phyloP scores from a whole-genome alignment of 2,888 invertebrate genomes.

The Oscheius sp. region DNA sequence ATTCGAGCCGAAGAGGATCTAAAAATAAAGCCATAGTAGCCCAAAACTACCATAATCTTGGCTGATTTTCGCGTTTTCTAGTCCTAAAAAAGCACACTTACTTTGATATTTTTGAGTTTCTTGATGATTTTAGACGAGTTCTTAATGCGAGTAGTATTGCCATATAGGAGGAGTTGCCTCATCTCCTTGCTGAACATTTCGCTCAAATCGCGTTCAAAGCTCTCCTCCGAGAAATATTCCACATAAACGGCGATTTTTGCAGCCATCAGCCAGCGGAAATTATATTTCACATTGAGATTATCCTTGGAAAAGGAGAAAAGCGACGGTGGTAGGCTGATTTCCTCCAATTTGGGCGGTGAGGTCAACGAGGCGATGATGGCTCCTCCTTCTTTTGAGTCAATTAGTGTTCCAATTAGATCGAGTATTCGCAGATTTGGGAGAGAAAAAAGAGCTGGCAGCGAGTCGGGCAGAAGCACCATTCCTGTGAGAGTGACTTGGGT shows the following conservation, averaged over 20 bases:
- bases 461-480: slow-evolving; percentile 32
- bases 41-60: too few species aligned
- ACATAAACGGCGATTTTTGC: slow-evolving; percentile 36
- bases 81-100: too few species aligned
- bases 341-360: background rate
- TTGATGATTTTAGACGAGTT: slow-evolving; percentile 28
- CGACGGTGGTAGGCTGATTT: slow-evolving; percentile 18
- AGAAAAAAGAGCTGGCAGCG: slow-evolving; percentile 17
- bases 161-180: slow-evolving; percentile 35
- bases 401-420: slow-evolving; percentile 39
- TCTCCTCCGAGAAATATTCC: slow-evolving; percentile 37
- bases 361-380: slow-evolving; percentile 17
- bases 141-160: slow-evolving; percentile 34
- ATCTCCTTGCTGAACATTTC: slow-evolving; percentile 28
- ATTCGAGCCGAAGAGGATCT: slow-evolving; percentile 41
- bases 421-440: slow-evolving; percentile 32
- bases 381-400: slow-evolving; percentile 34
- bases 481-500: slow-evolving; percentile 38
- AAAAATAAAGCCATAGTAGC: too few species aligned
- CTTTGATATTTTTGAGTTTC: too few species aligned
- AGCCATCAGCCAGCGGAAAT: slow-evolving; percentile 25
- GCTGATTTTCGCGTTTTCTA: too few species aligned
- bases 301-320: slow-evolving; percentile 14
- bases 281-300: background rate
- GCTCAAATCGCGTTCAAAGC: slow-evolving; percentile 21